Base-by-base conservation (phyloP, 92 coral and sea anemone genomes). In the Desmophyllum pertusum region DNA sequence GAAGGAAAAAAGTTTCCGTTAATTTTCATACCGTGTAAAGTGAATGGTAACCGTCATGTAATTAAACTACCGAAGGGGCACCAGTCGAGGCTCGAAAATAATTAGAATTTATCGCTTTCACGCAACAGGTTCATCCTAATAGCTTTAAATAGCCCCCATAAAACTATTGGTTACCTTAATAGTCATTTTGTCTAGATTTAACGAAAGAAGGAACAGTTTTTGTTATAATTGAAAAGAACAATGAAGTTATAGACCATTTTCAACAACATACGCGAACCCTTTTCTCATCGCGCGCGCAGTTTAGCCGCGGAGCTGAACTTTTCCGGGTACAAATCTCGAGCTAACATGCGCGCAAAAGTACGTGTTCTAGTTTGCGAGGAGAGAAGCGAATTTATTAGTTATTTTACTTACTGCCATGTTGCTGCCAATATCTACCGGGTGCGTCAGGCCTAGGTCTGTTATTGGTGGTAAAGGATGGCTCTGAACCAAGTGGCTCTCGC, bases 371-470 rank as follows among this genome's bases (percentile, higher is more conserved):
- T 9, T 23, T 25, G 3, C 65, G 14, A 29, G 64, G 73, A 23
- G 36, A 14, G 27, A 67, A 67, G 35, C 31, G 40, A 33, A 21
- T 70, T 41, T 25, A n/a, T 10, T 19, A 11, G 6, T 23, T 51
- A 31, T 3, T 4, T 27, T 38, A 57, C 79, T 82, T 29, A 82
- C 79, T 35, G 18, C 42, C 39, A 6, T 55, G 2, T 53, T 41
- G 55, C 3, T 39, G 35, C 85, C 85, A 81, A 6, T 23, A 36
- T 33, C 69, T 69, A 8, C 29, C 42, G 11, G 86, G 27, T 0
- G 86, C 31, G 6, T 53, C 86, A 0, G 61, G 62, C 39, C 29
- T n/a, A n/a, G n/a, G n/a, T n/a, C n/a, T n/a, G n/a, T n/a, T n/a
- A n/a, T 41, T 8, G 73, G 30, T 18, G 43, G 78, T 31, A 59